Base-by-base conservation (phyloP, 2,113 vertebrate genomes). In the Pitta sordida region DNA sequence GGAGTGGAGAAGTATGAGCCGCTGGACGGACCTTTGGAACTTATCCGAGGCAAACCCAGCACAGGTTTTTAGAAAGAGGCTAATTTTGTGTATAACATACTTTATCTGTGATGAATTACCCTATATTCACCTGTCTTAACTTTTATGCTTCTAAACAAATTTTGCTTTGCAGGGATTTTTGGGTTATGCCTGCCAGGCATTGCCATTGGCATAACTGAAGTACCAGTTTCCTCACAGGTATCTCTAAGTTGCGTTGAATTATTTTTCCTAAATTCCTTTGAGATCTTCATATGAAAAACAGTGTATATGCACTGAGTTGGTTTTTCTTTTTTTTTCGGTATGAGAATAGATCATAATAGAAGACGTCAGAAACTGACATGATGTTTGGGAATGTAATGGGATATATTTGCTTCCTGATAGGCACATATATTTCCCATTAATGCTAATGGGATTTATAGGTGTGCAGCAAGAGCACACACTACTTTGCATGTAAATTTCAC, bases 401-500 rank as follows among this genome's bases (percentile, higher is more conserved):
- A 26, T 93, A 73, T 90, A 94, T 92, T 96, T 96, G 85, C 80
- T 68, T 89, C 68, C 91, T 80, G 81, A 79, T 91, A 86, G 82
- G 79, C 73, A 80, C 67, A 41, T 95, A 79, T 96, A 97, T 96
- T 95, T 96, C 37, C 76, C 63, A 92, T 88, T 92, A 96, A 86
- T 69, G 29, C 11, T 95, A 95, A 96, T 74, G 44, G 58, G 36
- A 95, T 29, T 91, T 96, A 82, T 93, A 92, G 88, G 79, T 75
- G 53, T 88, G 60, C 65, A 90, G 70, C 55, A 95, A 79, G 51
- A 93, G 91, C 95, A 90, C 58, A 86, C 91, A 88, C 37, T 56
- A 86, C 86, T 95, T 83, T 86, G 86, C 94, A 94, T 96, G 86
- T 88, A 93, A 91, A 95, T 95, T 95, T 96, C 84, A 93, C 84